Evolutionary conservation across 2,113 vertebrate genomes (phyloP).

Genomic region (Pygoscelis antarcticus): DNA sequence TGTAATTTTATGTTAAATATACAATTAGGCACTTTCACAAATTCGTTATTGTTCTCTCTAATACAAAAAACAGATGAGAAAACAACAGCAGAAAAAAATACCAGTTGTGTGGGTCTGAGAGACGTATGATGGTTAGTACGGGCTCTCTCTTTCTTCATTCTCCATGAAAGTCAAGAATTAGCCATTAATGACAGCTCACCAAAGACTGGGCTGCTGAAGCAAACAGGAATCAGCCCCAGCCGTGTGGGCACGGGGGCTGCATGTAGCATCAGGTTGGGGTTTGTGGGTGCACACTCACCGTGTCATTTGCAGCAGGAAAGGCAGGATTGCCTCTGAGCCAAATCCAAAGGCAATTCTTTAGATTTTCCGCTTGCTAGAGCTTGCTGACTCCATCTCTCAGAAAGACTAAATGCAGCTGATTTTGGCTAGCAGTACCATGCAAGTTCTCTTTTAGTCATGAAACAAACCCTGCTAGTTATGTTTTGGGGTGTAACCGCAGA

Average conservation of each 20-base stretch:
- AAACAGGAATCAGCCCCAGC: background rate
- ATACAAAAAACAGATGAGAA: background rate
- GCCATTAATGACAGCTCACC: background rate
- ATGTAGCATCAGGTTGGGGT: fast-evolving
- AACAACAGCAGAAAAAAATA: background rate
- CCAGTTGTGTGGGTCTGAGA: background rate
- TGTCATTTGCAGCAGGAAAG: background rate
- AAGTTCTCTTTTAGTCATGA: background rate
- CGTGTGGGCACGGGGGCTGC: fast-evolving
- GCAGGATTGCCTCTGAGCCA: background rate
- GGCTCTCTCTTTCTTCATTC: background rate
- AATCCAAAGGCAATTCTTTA: background rate
- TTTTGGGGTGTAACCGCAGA: background rate
- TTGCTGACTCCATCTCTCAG: background rate
- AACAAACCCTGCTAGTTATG: background rate
- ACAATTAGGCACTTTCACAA: background rate
- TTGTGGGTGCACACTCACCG: background rate
- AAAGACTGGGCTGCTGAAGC: background rate
- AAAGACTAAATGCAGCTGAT: background rate
- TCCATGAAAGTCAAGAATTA: background rate
- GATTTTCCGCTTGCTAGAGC: background rate
- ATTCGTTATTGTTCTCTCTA: background rate
- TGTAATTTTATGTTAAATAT: background rate
- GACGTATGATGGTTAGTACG: fast-evolving
- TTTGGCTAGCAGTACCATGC: background rate